These are phyloP conservation scores for Mesocentrotus franciscanus DNA, from an alignment of 53 echinoderm and acorn worm genomes.

Conservation along the genomic window DNA sequence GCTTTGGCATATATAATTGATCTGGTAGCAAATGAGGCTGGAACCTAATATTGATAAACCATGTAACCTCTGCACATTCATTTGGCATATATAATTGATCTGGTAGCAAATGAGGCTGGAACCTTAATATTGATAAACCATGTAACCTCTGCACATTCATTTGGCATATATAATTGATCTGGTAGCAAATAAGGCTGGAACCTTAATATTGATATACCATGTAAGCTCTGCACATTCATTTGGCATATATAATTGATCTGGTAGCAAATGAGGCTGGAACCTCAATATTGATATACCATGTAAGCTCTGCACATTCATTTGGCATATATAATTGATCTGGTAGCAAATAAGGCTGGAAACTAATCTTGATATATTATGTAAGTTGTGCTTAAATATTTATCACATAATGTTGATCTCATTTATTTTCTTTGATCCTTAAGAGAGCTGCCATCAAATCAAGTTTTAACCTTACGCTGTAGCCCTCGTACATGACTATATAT, in stretches of 20 bases:
- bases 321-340: background rate
- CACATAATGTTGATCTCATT: no score
- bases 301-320: no score
- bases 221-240: no score
- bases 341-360: background rate
- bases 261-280: background rate
- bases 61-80: no score
- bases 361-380: background rate
- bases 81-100: background rate
- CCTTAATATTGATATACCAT: background rate
- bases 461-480: no score
- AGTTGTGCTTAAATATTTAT: no score
- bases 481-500: no score
- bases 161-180: background rate
- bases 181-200: background rate
- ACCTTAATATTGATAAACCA: background rate
- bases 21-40: background rate
- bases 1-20: background rate
- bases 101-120: background rate
- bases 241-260: background rate
- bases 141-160: no score
- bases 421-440: no score
- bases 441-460: no score
- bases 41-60: background rate
- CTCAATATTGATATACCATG: background rate